phyloP scores from a whole-genome alignment of 2,888 invertebrate genomes.

The Amphipyra berbera region DNA sequence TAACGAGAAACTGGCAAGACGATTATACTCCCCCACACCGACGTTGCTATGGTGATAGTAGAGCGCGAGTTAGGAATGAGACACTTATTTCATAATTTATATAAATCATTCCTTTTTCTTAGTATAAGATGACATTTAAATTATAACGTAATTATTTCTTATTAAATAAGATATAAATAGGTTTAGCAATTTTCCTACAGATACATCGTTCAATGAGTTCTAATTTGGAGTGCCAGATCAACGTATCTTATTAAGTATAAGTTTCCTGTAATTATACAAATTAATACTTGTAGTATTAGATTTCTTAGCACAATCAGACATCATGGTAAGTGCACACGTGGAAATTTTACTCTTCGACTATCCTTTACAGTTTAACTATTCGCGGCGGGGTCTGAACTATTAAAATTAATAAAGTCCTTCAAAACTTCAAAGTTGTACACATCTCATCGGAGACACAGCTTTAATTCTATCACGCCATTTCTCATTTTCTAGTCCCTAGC shows the following conservation, averaged over 20 bases:
- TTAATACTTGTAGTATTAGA: too few species aligned
- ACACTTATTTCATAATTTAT: background rate
- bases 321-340: constrained; percentile 26
- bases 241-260: too few species aligned
- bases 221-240: too few species aligned
- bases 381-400: constrained; percentile 37
- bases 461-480: constrained; percentile 49
- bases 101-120: too few species aligned
- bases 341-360: constrained; percentile 9
- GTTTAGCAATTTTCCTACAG: too few species aligned
- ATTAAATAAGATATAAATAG: too few species aligned
- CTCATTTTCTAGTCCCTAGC: constrained; percentile 47
- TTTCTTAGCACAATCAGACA: background rate
- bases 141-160: too few species aligned
- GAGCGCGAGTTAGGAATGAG: background rate
- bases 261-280: too few species aligned
- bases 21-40: constrained; percentile 2
- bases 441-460: constrained; percentile 42
- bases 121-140: too few species aligned
- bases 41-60: background rate
- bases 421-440: constrained; percentile 27
- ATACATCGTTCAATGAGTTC: too few species aligned
- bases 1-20: constrained; percentile 7
- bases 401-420: constrained; percentile 40
- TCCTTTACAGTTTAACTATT: constrained; percentile 12